Evolutionary conservation across 2,797 vertebrate genomes (phyloP).

Genomic region (Schizothorax lantsangensis): DNA sequence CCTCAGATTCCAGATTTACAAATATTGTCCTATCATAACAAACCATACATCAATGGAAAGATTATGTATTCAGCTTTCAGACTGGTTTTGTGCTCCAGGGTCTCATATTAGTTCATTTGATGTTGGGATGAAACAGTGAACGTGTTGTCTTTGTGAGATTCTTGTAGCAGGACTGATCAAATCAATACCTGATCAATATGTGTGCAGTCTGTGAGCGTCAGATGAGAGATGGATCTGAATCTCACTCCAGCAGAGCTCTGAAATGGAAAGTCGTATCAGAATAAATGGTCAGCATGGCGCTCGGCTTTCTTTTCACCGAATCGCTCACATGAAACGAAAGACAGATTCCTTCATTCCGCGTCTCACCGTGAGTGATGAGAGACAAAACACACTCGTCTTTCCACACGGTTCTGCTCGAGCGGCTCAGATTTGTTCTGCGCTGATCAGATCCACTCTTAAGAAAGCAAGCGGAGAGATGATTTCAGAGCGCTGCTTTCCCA

Average conservation of each 20-base stretch:
- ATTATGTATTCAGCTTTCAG: too few relatives aligned
- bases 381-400: constrained; percentile 60
- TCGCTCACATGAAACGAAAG: constrained; percentile 57
- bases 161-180: not conserved
- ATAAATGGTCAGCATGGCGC: constrained; percentile 51
- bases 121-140: not conserved
- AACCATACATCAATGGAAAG: too few relatives aligned
- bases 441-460: constrained; percentile 52
- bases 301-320: constrained; percentile 53
- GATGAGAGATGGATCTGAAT: not conserved
- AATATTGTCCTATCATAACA: too few relatives aligned
- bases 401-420: constrained; percentile 56
- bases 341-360: constrained; percentile 55
- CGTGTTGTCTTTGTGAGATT: not conserved
- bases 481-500: constrained; percentile 52
- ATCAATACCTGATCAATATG: not conserved
- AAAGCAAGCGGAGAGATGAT: constrained; percentile 56
- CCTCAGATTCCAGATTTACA: too few relatives aligned
- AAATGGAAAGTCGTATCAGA: constrained; percentile 36
- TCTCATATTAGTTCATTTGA: too few relatives aligned
- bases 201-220: not conserved
- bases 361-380: constrained; percentile 39
- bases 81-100: too few relatives aligned
- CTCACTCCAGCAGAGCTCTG: constrained; percentile 5
- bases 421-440: constrained; percentile 55